phyloP scores from a whole-genome alignment of 1,140 invertebrate genomes.

The Nasonia longicornis region DNA sequence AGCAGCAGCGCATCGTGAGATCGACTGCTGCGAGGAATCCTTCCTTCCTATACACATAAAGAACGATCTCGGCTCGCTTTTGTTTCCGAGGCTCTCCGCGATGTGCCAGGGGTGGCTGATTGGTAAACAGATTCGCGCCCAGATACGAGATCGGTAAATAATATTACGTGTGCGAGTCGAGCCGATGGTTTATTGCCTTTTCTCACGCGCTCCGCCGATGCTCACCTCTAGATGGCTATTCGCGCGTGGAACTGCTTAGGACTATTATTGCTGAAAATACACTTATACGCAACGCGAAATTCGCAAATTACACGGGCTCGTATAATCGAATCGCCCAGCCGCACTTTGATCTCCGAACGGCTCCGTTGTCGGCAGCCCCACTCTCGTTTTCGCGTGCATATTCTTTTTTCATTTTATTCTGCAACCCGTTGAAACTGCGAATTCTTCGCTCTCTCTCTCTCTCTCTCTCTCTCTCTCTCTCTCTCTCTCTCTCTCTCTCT shows the following conservation, averaged over 20 bases:
- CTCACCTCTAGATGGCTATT: too few species aligned
- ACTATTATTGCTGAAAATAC: not conserved
- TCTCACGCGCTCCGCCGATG: not conserved
- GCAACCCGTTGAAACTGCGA: slow-evolving; percentile 29
- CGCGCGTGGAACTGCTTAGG: not conserved
- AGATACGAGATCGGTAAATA: not conserved
- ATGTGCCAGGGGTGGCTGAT: not conserved
- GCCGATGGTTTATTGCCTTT: not conserved
- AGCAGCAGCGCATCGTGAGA: slow-evolving; percentile 23
- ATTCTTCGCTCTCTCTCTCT: not conserved
- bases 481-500: not conserved
- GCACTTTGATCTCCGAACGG: slow-evolving; percentile 42
- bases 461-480: not conserved
- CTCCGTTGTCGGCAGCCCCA: not conserved
- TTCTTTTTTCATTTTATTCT: not conserved
- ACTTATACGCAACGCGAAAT: not conserved
- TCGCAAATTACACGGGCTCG: not conserved
- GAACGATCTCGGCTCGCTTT: slow-evolving; percentile 33
- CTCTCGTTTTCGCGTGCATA: not conserved
- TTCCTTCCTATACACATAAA: slow-evolving; percentile 14
- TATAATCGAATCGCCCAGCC: slow-evolving; percentile 9
- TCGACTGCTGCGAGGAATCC: slow-evolving; percentile 35
- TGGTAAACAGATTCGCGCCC: not conserved
- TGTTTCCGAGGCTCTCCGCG: slow-evolving; percentile 32
- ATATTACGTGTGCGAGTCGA: not conserved